Conservation (phyloP, 2,113 vertebrate species). For the Martes martes region DNA sequence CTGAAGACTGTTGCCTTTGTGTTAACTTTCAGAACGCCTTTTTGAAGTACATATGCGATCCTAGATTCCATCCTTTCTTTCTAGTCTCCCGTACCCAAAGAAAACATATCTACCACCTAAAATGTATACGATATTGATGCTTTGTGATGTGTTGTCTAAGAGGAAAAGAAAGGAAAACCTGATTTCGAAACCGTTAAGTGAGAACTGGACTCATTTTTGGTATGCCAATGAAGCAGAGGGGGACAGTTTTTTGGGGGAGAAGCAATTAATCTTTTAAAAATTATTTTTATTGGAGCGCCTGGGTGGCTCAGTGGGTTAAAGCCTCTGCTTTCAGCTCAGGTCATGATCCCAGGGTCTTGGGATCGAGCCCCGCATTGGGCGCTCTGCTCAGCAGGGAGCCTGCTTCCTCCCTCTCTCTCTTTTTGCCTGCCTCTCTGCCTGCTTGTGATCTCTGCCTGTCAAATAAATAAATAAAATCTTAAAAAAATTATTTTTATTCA, state of each 20-base stretch:
- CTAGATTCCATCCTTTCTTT: neutral
- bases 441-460: too few relatives aligned
- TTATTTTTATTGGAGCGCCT: neutral
- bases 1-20: neutral
- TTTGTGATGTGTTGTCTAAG: neutral
- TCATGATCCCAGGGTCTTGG: too few relatives aligned
- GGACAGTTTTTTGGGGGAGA: neutral
- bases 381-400: too few relatives aligned
- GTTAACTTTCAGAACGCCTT: conserved; percentile 5
- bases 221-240: neutral
- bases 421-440: too few relatives aligned
- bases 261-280: neutral
- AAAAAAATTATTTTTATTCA: conserved; percentile 6
- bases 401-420: too few relatives aligned
- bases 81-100: neutral
- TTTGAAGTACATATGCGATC: neutral
- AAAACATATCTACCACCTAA: neutral
- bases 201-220: neutral
- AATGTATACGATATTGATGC: neutral
- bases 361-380: too few relatives aligned
- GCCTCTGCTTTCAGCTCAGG: too few relatives aligned
- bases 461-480: too few relatives aligned
- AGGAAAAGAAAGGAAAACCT: neutral
- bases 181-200: neutral
- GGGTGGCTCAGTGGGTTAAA: too few relatives aligned